Evolutionary conservation across 2,888 invertebrate species (phyloP), one percentile per base, ranked within the genome.

Genomic region (Acrobasis suavella): DNA sequence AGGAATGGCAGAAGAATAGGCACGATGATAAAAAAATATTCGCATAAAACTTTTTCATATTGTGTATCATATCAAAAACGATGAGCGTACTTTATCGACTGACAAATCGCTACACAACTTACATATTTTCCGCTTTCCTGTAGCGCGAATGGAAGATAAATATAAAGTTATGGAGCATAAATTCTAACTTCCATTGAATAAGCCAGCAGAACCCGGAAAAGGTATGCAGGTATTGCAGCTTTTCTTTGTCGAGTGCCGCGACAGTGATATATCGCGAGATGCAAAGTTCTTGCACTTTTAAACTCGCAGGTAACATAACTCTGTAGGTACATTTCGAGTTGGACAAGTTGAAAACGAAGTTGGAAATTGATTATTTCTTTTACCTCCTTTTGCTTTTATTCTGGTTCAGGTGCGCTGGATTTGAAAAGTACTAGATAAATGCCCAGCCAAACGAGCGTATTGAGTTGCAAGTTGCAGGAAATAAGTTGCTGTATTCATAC

Each of bases 141-240:
- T 42, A 42, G 42, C 3, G 3, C 42, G 46, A 14, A 46, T 14
- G n/a, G 46, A 46, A 12, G 46, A 14, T 46, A 46, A 46, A 46
- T 14, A 12, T 14, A 12, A 46, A 46, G 46, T 14, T 46, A n/a
- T 46, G 46, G 12, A 46, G n/a, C 46, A 46, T 46, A 46, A 14
- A 46, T 46, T n/a, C 46, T n/a, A 15, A 54, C 38, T 54, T 54
- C 54, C 54, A n/a, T 46, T 51, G 54, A 14, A 54, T 15, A 54
- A 37, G 37, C 38, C 38, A 10, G 15, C 12, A 7, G 32, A 14
- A 0, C 14, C 52, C 32, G 52, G 17, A 32, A 52, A n/a, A 52
- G 17, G 14, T 22, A 51, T 22, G 51, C 10, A 39, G 56, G 39
- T 56, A 32, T 32, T 32, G 32, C 32, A 32, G 56, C 56, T 56